Base-by-base conservation (phyloP, 2,113 vertebrate species). In the Coturnix japonica region DNA sequence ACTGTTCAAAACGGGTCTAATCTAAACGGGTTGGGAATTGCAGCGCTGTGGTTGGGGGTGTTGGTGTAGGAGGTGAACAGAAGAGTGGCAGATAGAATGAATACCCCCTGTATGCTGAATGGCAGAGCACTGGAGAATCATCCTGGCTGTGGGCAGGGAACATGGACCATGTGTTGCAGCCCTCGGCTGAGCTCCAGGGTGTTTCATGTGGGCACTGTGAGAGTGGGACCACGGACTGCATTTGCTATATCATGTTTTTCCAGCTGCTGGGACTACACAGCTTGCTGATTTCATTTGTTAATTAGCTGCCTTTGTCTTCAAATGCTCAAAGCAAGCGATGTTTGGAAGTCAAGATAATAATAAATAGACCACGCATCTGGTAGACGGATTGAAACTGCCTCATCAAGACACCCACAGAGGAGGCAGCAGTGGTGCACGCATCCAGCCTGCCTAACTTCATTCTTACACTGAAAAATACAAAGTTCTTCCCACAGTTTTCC, bases 271-370 rank as follows among this genome's bases (percentile, higher is more conserved):
- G 95, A 76, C 91, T 39, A 61, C 57, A 26, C 71, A 70, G n/a
- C 46, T 39, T 67, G 83, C 81, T 93, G 85, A 85, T 84, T 93
- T 30, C 73, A 30, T 88, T 86, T 22, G 59, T 73, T 92, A 94
- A 92, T 89, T 93, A 96, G 85, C 81, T 57, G 80, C 63, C 41
- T 93, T 93, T 94, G 93, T 94, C 87, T 93, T 76, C 49, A 51
- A 78, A 61, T 41, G 54, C 33, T 87, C 0, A 41, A 86, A 94
- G 85, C 79, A 20, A 78, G 87, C 16, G 1, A 63, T 4, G 72
- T 72, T 95, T 61, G 76, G 57, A 71, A 93, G 67, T 35, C n/a
- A 44, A 57, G 87, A 82, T 65, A 82, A 81, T 53, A 85, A 92
- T 84, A n/a, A 43, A 44, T 59, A 91, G 88, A 84, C 35, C 84